These are phyloP conservation scores for Siniperca scherzeri DNA, from an alignment of 2,797 vertebrate genomes.

Conservation along the genomic window DNA sequence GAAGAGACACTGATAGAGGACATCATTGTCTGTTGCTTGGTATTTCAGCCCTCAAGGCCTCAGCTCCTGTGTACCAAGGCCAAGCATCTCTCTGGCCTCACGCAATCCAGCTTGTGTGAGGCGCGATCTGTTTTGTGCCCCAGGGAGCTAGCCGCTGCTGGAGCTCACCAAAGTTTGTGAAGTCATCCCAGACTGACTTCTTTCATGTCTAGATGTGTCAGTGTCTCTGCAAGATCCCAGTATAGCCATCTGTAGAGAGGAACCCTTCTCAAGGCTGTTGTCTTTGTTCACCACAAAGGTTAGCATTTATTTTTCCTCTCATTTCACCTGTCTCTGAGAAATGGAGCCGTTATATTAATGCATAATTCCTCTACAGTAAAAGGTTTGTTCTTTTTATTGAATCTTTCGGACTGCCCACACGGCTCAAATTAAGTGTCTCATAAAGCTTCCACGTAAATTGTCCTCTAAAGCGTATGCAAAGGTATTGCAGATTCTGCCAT, in stretches of 20 bases:
- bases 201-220: constrained; percentile 73
- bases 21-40: constrained; percentile 75
- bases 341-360: constrained; percentile 43
- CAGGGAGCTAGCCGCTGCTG: constrained; percentile 60
- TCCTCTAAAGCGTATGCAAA: constrained; percentile 71
- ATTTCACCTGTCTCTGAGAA: constrained; percentile 48
- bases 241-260: constrained; percentile 35
- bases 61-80: constrained; percentile 78
- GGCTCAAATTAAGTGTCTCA: constrained; percentile 71
- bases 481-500: constrained; percentile 65
- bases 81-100: constrained; percentile 75
- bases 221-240: constrained; percentile 53
- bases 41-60: constrained; percentile 74
- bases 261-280: constrained; percentile 36
- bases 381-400: constrained; percentile 64
- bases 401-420: constrained; percentile 57
- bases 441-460: constrained; percentile 74
- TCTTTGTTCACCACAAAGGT: constrained; percentile 50
- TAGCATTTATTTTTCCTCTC: constrained; percentile 53
- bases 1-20: constrained; percentile 71
- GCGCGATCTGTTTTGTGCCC: constrained; percentile 58
- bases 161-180: constrained; percentile 73
- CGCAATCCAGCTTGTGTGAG: constrained; percentile 71
- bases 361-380: constrained; percentile 50
- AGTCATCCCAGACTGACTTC: constrained; percentile 67